These are phyloP conservation scores for Brachionus plicatilis DNA, from an alignment of 1,140 invertebrate genomes.

Conservation along the genomic window DNA sequence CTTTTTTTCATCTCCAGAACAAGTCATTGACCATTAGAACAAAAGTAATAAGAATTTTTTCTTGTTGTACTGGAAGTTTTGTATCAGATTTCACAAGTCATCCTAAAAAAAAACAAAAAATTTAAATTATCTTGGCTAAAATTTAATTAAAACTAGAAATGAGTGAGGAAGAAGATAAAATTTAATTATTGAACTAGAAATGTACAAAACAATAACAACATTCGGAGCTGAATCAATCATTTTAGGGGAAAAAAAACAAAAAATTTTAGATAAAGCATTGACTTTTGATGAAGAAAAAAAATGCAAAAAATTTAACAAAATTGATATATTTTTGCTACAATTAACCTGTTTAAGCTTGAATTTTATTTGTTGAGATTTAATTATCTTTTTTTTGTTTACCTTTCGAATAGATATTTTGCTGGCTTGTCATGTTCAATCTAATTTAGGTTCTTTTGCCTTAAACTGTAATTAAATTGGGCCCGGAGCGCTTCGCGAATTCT, in stretches of 20 bases:
- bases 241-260: background rate
- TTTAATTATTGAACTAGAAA: conserved; percentile 35
- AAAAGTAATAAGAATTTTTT: too few relatives aligned
- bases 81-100: too few relatives aligned
- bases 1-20: too few relatives aligned
- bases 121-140: conserved; percentile 10
- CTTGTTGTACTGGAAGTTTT: too few relatives aligned
- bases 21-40: too few relatives aligned
- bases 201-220: background rate
- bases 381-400: background rate
- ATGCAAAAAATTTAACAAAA: background rate
- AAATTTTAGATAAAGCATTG: background rate
- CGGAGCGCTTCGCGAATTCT: background rate
- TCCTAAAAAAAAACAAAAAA: background rate
- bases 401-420: background rate
- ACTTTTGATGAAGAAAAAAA: background rate
- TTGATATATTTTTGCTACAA: conserved; percentile 13
- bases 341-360: conserved; percentile 15
- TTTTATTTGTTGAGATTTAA: background rate
- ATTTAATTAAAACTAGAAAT: background rate
- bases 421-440: background rate
- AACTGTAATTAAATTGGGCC: background rate
- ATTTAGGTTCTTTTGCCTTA: background rate
- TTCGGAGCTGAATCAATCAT: background rate
- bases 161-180: background rate